Evolutionary conservation across 1,140 invertebrate genomes (phyloP).

Genomic region (Drosophila orosa): DNA sequence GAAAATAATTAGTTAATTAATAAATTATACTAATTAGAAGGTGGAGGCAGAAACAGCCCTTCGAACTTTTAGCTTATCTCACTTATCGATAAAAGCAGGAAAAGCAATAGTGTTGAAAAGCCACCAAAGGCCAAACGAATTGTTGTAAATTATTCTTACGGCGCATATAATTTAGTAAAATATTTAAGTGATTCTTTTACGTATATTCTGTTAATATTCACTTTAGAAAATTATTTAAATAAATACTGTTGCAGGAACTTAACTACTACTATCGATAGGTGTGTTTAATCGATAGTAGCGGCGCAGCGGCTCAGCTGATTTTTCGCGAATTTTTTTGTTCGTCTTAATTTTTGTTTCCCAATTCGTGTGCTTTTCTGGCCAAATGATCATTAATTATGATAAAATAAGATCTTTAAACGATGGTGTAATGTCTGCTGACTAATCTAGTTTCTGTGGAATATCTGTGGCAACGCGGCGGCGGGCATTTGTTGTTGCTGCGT

Average conservation of each 20-base stretch:
- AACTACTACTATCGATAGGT: background rate
- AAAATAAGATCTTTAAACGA: background rate
- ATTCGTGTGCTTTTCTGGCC: conserved; percentile 9
- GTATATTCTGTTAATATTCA: background rate
- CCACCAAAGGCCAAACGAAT: background rate
- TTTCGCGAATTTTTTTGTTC: background rate
- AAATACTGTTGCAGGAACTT: background rate
- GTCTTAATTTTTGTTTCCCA: background rate
- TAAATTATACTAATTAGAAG: no score
- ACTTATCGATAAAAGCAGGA: background rate
- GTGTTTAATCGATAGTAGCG: background rate
- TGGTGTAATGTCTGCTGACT: conserved; percentile 7
- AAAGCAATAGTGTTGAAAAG: background rate
- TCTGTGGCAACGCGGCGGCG: no score
- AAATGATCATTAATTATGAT: background rate
- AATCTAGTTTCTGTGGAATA: background rate
- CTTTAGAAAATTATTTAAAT: background rate
- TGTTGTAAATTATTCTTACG: background rate
- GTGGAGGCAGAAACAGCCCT: background rate
- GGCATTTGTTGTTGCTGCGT: conserved; percentile 1
- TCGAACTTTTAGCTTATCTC: background rate
- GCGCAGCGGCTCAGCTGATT: background rate
- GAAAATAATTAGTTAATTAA: background rate
- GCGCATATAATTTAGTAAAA: background rate
- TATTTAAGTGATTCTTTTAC: background rate